These are phyloP conservation scores for Isotomurus palustris DNA, from an alignment of 2,888 invertebrate species.

Conservation along the genomic window DNA sequence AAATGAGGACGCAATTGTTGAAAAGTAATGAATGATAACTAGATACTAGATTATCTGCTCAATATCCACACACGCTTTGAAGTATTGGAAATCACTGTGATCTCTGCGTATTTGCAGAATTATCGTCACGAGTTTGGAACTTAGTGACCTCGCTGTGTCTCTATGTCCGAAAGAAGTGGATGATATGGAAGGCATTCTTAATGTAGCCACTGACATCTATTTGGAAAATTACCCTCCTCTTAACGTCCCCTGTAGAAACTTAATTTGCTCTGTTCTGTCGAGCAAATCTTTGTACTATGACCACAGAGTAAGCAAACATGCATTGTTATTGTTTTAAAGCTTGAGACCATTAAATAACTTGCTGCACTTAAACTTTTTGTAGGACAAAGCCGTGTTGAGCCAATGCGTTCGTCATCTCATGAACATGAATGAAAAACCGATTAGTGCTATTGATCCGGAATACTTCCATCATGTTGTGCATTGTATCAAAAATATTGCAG, in stretches of 20 bases:
- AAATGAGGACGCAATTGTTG: slow-evolving; percentile 33
- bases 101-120: slow-evolving; percentile 20
- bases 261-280: slow-evolving; percentile 69
- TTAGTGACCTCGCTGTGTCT: slow-evolving; percentile 42
- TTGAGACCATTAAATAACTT: neutral
- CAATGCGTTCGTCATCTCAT: slow-evolving; percentile 63
- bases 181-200: slow-evolving; percentile 34
- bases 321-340: slow-evolving; percentile 14
- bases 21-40: slow-evolving; percentile 24
- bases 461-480: slow-evolving; percentile 42
- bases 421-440: slow-evolving; percentile 44
- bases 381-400: slow-evolving; percentile 78
- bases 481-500: slow-evolving; percentile 43
- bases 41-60: neutral
- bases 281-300: slow-evolving; percentile 72
- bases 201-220: slow-evolving; percentile 42
- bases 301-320: slow-evolving; percentile 64
- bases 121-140: slow-evolving; percentile 38
- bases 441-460: slow-evolving; percentile 42
- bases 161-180: slow-evolving; percentile 37
- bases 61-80: too few species aligned
- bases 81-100: neutral
- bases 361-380: slow-evolving; percentile 30
- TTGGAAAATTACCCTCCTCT: slow-evolving; percentile 44
- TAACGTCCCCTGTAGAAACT: slow-evolving; percentile 36